A percentile compares a stretch with the other conserved stretches of the same genome.
Conservation (phyloP, 1,140 invertebrate genomes). For the Aphelenchoides fujianensis region DNA sequence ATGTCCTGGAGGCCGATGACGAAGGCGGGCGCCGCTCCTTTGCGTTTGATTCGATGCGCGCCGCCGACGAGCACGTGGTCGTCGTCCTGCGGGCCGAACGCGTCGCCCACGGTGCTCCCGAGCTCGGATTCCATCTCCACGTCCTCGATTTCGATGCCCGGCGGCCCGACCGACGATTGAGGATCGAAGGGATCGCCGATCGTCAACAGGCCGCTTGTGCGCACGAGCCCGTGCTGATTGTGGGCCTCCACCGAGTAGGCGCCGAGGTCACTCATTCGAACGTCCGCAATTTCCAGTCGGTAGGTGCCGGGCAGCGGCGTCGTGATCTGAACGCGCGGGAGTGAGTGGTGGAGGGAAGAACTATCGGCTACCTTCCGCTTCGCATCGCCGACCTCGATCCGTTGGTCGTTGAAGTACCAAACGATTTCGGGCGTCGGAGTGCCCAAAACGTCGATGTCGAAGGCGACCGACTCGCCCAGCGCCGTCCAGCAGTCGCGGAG, state of each 20-base stretch:
- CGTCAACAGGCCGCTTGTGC: conserved; percentile 43
- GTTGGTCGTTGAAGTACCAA: conserved; percentile 51
- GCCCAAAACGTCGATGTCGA: conserved; percentile 49
- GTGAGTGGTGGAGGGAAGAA: too few relatives aligned
- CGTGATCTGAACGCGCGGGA: conserved; percentile 29
- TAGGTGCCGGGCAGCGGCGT: conserved; percentile 31
- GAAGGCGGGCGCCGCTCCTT: conserved; percentile 54
- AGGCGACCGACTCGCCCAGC: conserved; percentile 31
- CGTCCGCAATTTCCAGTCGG: conserved; percentile 27
- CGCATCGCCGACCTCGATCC: conserved; percentile 34
- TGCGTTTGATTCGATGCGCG: conserved; percentile 31
- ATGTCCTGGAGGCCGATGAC: conserved; percentile 55
- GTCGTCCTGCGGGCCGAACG: neutral
- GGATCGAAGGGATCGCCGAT: conserved; percentile 35
- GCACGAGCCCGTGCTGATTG: conserved; percentile 52
- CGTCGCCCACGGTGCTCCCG: neutral
- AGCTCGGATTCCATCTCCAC: neutral
- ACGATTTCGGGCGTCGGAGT: conserved; percentile 42
- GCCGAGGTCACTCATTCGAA: conserved; percentile 38
- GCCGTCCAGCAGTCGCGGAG: conserved; percentile 49
- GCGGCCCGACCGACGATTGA: neutral
- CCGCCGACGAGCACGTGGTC: too few relatives aligned
- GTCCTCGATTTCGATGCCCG: neutral
- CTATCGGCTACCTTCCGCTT: neutral
- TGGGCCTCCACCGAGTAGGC: conserved; percentile 46